phyloP scores from a whole-genome alignment of 1,140 invertebrate genomes.

The Bombus waltoni region DNA sequence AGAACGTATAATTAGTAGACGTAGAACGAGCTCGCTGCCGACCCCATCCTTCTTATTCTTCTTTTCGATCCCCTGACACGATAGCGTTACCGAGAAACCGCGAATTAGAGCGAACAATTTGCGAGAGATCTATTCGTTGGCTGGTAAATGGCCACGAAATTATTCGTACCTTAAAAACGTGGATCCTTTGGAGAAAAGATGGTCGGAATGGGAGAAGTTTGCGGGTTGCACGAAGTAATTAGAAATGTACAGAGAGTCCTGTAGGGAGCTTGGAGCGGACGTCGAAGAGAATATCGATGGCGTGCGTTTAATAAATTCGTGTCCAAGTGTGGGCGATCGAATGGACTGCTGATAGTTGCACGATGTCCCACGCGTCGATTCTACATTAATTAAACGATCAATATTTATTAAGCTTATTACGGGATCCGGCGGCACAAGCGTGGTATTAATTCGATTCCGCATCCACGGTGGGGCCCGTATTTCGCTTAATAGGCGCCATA shows the following conservation, averaged over 20 bases:
- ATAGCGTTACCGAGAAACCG: constrained; percentile 22
- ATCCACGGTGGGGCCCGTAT: constrained; percentile 68
- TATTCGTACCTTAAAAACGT: background rate
- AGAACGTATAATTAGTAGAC: constrained; percentile 62
- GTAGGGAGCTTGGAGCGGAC: background rate
- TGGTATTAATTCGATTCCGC: constrained; percentile 77
- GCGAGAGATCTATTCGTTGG: background rate
- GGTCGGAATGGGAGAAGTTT: too few relatives aligned
- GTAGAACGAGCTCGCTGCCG: constrained; percentile 22
- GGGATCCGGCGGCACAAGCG: constrained; percentile 61
- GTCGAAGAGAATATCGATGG: constrained; percentile 20
- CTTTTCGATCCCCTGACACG: background rate
- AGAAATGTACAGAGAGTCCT: too few relatives aligned
- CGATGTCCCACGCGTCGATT: constrained; percentile 69
- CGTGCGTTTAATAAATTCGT: constrained; percentile 59
- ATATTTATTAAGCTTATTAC: constrained; percentile 81
- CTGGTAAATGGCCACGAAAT: background rate
- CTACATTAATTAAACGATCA: constrained; percentile 82
- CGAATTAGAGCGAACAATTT: constrained; percentile 11
- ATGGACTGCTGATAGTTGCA: constrained; percentile 68
- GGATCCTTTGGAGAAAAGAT: background rate
- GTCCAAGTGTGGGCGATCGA: constrained; percentile 68
- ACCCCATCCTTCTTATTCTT: background rate
- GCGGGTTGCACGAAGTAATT: background rate
- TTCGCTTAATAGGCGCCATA: constrained; percentile 80